Evolutionary conservation across 2,113 vertebrate genomes (phyloP).

Genomic region (Muscicapa adusta): DNA sequence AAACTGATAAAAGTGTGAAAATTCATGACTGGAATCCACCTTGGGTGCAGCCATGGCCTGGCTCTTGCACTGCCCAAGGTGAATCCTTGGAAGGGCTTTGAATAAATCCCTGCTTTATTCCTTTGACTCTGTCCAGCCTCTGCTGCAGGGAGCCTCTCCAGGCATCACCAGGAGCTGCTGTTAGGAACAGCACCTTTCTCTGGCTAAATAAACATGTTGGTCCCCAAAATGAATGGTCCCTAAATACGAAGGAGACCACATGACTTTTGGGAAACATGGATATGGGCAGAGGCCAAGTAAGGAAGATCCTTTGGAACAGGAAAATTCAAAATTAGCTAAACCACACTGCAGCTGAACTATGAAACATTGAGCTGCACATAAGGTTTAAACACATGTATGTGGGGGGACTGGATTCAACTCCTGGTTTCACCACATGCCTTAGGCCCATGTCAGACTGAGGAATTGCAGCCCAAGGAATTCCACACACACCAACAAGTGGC

Average conservation of each 20-base stretch:
- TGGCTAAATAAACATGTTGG: rapidly evolving
- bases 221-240: too few species aligned
- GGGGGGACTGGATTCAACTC: rapidly evolving
- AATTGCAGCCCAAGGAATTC: neutral
- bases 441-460: rapidly evolving
- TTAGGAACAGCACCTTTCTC: neutral
- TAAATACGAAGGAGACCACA: rapidly evolving
- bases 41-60: neutral
- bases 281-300: neutral
- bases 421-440: neutral
- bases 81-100: too few species aligned
- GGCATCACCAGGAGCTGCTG: neutral
- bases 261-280: neutral
- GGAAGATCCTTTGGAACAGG: neutral
- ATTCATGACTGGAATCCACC: neutral
- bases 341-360: neutral
- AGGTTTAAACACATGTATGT: rapidly evolving
- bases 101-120: neutral
- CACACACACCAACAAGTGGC: too few species aligned
- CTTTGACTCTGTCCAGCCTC: neutral
- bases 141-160: neutral
- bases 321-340: neutral
- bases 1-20: neutral
- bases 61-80: neutral
- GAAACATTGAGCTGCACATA: neutral